A percentile compares a stretch with the other conserved stretches of the same genome.
These are phyloP conservation scores for Pecten maximus DNA, from an alignment of 2,888 invertebrate species.

Conservation along the genomic window DNA sequence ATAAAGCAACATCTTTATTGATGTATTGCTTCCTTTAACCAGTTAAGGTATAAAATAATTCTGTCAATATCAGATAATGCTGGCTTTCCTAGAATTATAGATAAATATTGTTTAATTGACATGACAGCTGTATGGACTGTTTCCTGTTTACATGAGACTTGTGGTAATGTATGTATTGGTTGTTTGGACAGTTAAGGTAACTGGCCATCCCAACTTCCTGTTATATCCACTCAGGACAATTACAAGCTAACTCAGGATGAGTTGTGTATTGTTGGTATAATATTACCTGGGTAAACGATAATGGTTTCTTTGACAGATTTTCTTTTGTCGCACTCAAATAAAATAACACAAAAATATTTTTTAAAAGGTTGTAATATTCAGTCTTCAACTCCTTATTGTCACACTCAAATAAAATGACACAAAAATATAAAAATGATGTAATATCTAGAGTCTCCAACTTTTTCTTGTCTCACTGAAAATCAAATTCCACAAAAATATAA, in stretches of 20 bases:
- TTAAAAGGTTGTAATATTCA: too few species aligned
- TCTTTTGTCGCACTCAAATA: too few species aligned
- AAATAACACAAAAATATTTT: too few species aligned
- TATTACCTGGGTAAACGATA: too few species aligned
- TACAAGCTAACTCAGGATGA: background rate
- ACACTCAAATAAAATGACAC: too few species aligned
- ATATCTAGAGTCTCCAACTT: too few species aligned
- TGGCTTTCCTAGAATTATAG: background rate
- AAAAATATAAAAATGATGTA: too few species aligned
- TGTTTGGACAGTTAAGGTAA: background rate
- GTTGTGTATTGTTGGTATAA: too few species aligned
- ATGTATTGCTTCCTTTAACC: background rate
- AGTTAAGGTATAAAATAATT: background rate
- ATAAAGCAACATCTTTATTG: background rate
- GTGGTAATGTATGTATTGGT: background rate
- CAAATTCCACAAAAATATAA: too few species aligned
- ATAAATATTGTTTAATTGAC: background rate
- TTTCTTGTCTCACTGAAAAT: too few species aligned
- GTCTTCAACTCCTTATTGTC: too few species aligned
- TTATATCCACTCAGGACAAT: background rate
- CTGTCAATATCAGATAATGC: background rate
- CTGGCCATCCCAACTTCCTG: background rate
- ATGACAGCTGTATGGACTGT: background rate
- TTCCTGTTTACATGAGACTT: background rate
- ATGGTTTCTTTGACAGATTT: too few species aligned